These are phyloP conservation scores for Ophioderma brevispina DNA, from an alignment of 35 echinoderm and acorn worm genomes.

Conservation along the genomic window DNA sequence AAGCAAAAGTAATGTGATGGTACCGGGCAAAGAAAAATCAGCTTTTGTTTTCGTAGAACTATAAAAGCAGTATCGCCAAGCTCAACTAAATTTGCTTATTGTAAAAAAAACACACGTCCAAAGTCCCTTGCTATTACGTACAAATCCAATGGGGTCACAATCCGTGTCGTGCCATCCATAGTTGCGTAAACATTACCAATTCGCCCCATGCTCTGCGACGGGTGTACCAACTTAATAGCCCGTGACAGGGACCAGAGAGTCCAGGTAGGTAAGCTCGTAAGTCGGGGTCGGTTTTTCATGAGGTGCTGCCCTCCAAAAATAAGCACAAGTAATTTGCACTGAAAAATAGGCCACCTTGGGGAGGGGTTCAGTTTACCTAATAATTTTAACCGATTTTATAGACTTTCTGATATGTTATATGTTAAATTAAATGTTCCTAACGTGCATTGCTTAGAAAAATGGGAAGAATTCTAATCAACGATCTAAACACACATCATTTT, in stretches of 20 bases:
- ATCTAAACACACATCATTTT: too few relatives aligned
- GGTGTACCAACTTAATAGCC: slow-evolving; percentile 68
- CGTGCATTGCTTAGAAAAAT: too few relatives aligned
- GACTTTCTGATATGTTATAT: too few relatives aligned
- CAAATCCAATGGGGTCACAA: slow-evolving; percentile 86
- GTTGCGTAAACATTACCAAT: slow-evolving; percentile 61
- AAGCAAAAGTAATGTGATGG: slow-evolving; percentile 82
- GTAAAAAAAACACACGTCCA: slow-evolving; percentile 86
- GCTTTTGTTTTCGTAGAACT: slow-evolving; percentile 73
- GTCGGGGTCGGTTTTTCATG: slow-evolving; percentile 74
- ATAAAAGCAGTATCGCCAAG: slow-evolving; percentile 89
- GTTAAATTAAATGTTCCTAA: too few relatives aligned
- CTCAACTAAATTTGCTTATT: slow-evolving; percentile 75
- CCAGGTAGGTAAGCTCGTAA: slow-evolving; percentile 62
- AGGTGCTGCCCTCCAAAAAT: slow-evolving; percentile 65
- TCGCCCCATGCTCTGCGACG: slow-evolving; percentile 55
- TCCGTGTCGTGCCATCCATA: slow-evolving; percentile 77
- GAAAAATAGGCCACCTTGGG: too few relatives aligned
- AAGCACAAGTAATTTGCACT: slow-evolving; percentile 69
- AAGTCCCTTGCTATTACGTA: slow-evolving; percentile 69
- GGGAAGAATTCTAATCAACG: too few relatives aligned
- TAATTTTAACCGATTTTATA: too few relatives aligned
- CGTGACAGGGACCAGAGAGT: slow-evolving; percentile 61
- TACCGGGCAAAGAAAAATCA: slow-evolving; percentile 93
- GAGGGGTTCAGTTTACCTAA: too few relatives aligned